phyloP scores from a whole-genome alignment of 2,797 vertebrate genomes.

The Alca torda region DNA sequence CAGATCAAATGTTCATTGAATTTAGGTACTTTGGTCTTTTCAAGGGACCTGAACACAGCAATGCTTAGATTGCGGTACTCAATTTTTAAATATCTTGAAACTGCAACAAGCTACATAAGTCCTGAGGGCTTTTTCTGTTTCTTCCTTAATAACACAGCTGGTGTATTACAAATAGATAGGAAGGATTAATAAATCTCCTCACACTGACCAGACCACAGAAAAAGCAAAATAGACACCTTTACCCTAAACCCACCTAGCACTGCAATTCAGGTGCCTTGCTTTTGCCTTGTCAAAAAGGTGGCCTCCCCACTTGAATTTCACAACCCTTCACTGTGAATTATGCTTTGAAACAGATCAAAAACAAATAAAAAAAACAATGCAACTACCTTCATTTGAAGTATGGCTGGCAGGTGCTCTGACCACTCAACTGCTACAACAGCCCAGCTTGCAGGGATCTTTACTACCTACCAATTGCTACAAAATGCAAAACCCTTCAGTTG shows the following conservation, averaged over 20 bases:
- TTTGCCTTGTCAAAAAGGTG: not conserved
- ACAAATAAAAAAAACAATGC: rapidly evolving
- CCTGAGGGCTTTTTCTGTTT: not conserved
- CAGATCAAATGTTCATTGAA: not conserved
- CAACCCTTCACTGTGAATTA: not conserved
- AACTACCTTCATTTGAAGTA: not conserved
- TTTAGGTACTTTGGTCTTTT: not conserved
- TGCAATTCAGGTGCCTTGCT: not conserved
- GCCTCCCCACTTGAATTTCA: not conserved
- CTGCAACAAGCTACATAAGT: not conserved
- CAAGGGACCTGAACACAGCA: not conserved
- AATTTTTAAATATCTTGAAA: not conserved
- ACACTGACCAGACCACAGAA: not conserved
- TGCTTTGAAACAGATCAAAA: not conserved
- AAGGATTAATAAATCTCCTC: not conserved
- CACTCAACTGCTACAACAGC: not conserved
- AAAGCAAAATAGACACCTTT: not conserved
- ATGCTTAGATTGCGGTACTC: not conserved
- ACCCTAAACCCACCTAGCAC: not conserved
- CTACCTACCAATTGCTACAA: not conserved
- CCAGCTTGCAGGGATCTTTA: not conserved
- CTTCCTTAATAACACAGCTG: not conserved
- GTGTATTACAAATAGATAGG: not conserved
- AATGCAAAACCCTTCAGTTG: not conserved
- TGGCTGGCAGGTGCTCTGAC: not conserved